phyloP scores from a whole-genome alignment of 2,113 vertebrate genomes.

The Candoia aspera region DNA sequence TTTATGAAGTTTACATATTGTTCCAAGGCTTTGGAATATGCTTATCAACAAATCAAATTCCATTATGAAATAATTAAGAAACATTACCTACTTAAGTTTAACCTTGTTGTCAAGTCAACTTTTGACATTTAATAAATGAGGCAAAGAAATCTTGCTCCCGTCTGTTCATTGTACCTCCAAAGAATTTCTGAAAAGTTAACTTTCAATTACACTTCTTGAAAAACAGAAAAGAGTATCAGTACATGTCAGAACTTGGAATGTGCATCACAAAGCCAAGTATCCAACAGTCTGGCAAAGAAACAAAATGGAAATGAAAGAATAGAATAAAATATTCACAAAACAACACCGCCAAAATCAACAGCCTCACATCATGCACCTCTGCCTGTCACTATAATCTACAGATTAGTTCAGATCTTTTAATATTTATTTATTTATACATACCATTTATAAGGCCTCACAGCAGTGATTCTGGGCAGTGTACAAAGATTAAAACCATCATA shows the following conservation, averaged over 20 bases:
- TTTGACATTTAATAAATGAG: background rate
- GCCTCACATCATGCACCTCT: background rate
- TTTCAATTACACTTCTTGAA: background rate
- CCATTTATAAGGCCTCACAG: background rate
- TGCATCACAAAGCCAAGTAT: background rate
- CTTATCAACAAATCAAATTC: background rate
- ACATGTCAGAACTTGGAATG: background rate
- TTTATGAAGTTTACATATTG: background rate
- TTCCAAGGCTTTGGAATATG: background rate
- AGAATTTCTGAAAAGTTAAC: background rate
- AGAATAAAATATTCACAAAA: background rate
- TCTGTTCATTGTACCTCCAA: background rate
- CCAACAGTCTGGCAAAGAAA: background rate
- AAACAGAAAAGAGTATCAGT: background rate
- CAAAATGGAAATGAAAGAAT: background rate
- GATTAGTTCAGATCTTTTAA: background rate
- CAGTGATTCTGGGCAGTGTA: background rate
- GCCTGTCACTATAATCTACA: background rate
- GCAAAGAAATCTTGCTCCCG: background rate
- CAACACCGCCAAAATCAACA: background rate
- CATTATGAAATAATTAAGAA: slow-evolving; percentile 5
- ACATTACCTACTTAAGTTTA: background rate
- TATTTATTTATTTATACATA: background rate
- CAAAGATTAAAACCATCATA: background rate
- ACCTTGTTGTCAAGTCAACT: slow-evolving; percentile 11